Percentiles rank a stretch among this genome's conserved stretches.
Evolutionary conservation across 2,888 invertebrate genomes (phyloP).

Genomic region (Liposcelis brunnea): DNA sequence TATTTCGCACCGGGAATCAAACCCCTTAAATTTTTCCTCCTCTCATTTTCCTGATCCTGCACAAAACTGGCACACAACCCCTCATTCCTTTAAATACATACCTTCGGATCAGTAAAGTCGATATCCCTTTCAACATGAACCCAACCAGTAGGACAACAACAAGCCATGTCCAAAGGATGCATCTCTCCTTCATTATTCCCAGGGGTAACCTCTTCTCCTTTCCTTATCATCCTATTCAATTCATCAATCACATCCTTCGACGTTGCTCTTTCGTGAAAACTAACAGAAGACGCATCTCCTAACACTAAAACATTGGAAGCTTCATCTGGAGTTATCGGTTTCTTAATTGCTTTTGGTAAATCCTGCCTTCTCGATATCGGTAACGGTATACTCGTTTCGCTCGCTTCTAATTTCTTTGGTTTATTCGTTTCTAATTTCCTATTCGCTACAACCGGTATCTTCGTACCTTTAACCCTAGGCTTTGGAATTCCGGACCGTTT

Average conservation of each 20-base stretch:
- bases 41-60: slow-evolving; percentile 7
- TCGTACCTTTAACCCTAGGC: neutral
- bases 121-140: slow-evolving; percentile 60
- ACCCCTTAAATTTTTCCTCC: too few species aligned
- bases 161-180: slow-evolving; percentile 33
- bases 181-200: slow-evolving; percentile 10
- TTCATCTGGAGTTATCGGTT: slow-evolving; percentile 31
- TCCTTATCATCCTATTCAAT: slow-evolving; percentile 44
- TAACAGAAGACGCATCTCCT: slow-evolving; percentile 29
- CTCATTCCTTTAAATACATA: slow-evolving; percentile 21
- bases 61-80: neutral
- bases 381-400: slow-evolving; percentile 11
- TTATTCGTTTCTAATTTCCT: slow-evolving; percentile 11
- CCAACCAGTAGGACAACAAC: slow-evolving; percentile 59
- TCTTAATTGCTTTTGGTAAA: neutral
- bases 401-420: slow-evolving; percentile 11
- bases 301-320: slow-evolving; percentile 24
- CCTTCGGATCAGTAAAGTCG: slow-evolving; percentile 63
- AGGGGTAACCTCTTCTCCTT: slow-evolving; percentile 30
- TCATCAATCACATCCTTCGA: slow-evolving; percentile 63
- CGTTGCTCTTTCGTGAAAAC: slow-evolving; percentile 55
- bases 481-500: neutral
- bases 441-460: neutral
- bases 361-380: slow-evolving; percentile 17
- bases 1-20: too few species aligned